These are phyloP conservation scores for Xiphorhynchus elegans DNA, from an alignment of 2,113 vertebrate species.

Conservation along the genomic window DNA sequence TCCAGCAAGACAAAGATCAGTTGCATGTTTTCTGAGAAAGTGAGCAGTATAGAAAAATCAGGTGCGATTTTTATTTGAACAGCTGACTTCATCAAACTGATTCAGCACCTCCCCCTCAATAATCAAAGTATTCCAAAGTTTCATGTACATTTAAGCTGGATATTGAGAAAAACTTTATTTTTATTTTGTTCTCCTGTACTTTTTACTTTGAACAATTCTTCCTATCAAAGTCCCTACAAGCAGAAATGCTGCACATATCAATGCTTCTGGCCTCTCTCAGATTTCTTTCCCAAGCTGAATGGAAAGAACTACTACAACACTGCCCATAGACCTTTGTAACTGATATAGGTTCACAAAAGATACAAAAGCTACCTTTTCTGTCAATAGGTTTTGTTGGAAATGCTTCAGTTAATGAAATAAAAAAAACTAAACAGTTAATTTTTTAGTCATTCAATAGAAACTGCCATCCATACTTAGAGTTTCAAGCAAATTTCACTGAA, in stretches of 20 bases:
- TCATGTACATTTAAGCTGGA: neutral
- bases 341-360: neutral
- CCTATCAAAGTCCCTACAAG: neutral
- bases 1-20: neutral
- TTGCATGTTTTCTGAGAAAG: neutral
- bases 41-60: neutral
- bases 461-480: neutral
- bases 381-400: neutral
- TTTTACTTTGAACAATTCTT: neutral
- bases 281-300: neutral
- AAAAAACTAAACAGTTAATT: neutral
- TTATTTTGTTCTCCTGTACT: neutral
- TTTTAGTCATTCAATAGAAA: neutral
- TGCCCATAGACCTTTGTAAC: neutral
- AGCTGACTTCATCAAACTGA: neutral
- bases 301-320: neutral
- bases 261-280: neutral
- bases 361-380: neutral
- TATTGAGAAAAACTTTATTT: neutral
- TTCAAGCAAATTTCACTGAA: neutral
- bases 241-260: neutral
- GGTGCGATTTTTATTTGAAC: neutral
- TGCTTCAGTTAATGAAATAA: neutral
- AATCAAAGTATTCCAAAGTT: neutral
- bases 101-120: neutral